Evolutionary conservation across 2,888 invertebrate species (phyloP).

Genomic region (Conus canariensis): DNA sequence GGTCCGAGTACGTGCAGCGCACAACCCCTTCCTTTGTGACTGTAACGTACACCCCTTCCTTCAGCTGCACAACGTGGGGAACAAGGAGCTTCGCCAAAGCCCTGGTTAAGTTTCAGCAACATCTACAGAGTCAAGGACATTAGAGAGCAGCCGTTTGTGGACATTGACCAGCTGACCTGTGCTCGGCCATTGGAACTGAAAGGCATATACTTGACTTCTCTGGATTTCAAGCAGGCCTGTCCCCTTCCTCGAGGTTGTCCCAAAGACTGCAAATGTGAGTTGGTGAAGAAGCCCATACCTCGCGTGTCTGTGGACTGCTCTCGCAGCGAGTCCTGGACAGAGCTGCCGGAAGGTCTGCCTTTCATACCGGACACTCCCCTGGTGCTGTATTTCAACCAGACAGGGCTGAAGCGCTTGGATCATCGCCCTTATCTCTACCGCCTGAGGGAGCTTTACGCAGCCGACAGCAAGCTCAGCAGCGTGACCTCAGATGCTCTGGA

Average conservation of each 20-base stretch:
- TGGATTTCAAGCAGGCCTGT: slow-evolving; percentile 25
- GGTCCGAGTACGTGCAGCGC: slow-evolving; percentile 3
- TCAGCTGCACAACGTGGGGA: background rate
- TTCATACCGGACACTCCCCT: slow-evolving; percentile 33
- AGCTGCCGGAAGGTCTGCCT: slow-evolving; percentile 24
- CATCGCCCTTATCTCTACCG: slow-evolving; percentile 35
- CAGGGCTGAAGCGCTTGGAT: slow-evolving; percentile 20
- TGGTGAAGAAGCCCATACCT: background rate
- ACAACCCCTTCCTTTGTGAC: slow-evolving; percentile 49
- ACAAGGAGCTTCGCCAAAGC: background rate
- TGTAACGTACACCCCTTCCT: slow-evolving; percentile 40
- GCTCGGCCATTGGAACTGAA: slow-evolving; percentile 12
- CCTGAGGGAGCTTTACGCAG: slow-evolving; percentile 37
- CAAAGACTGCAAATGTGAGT: slow-evolving; percentile 23
- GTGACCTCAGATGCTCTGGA: slow-evolving; percentile 46
- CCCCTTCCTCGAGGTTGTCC: slow-evolving; percentile 33
- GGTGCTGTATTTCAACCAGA: slow-evolving; percentile 24
- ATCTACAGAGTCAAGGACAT: background rate
- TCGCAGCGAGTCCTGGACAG: background rate
- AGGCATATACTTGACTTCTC: background rate
- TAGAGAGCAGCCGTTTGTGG: background rate
- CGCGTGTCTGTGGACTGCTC: slow-evolving; percentile 39
- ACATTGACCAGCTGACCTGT: slow-evolving; percentile 8
- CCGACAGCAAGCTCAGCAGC: slow-evolving; percentile 40
- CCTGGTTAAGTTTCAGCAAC: slow-evolving; percentile 8